Conservation (phyloP, 2,888 invertebrate species). For the Cloeon dipterum region DNA sequence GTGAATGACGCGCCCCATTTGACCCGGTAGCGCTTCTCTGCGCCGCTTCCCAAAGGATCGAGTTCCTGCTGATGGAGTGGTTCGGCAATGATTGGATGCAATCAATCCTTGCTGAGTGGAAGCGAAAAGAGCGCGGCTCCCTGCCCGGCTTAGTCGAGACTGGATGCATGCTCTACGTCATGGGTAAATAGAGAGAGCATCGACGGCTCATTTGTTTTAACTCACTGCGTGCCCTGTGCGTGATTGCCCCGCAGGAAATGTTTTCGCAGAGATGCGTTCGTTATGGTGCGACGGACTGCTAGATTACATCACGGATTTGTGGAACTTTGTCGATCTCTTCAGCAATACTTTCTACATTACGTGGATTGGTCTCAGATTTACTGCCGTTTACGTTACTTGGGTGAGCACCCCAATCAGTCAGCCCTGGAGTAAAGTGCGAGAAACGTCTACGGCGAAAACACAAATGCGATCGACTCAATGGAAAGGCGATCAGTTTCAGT, state of each 20-base stretch:
- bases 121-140: constrained; percentile 50
- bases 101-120: constrained; percentile 51
- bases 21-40: constrained; percentile 56
- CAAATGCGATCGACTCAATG: too few relatives aligned
- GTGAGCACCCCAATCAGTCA: too few relatives aligned
- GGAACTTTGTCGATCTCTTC: constrained; percentile 96
- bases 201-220: neutral
- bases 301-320: constrained; percentile 84
- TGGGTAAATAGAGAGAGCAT: constrained; percentile 36
- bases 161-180: constrained; percentile 67
- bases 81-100: constrained; percentile 55
- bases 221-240: neutral
- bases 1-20: too few relatives aligned
- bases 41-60: constrained; percentile 79
- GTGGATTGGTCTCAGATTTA: constrained; percentile 70
- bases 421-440: too few relatives aligned
- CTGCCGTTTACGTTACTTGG: constrained; percentile 74
- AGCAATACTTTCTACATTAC: constrained; percentile 90
- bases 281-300: constrained; percentile 75
- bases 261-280: constrained; percentile 81
- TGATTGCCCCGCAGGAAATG: constrained; percentile 43
- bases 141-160: constrained; percentile 59
- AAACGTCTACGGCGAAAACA: too few relatives aligned
- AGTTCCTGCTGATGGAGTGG: constrained; percentile 55
- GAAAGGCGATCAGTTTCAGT: too few relatives aligned